Conservation (phyloP, 1,140 invertebrate genomes). For the Anagrus nilaparvatae region DNA sequence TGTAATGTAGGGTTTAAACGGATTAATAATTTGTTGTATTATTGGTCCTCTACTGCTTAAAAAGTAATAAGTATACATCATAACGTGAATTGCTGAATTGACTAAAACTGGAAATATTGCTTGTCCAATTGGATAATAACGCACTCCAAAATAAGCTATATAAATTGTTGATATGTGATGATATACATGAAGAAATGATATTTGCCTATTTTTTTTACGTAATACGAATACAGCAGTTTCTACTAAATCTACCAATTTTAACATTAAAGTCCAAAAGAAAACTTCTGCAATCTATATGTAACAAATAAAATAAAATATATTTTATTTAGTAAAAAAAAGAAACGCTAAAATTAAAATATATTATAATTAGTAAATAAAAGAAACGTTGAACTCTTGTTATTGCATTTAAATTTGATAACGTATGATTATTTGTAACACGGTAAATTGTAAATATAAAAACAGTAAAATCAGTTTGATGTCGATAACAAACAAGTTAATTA, state of each 20-base stretch:
- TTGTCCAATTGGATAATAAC: conserved; percentile 26
- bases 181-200: conserved; percentile 59
- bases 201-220: conserved; percentile 56
- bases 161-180: conserved; percentile 53
- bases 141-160: conserved; percentile 55
- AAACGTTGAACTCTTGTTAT: too few species aligned
- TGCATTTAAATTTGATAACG: too few species aligned
- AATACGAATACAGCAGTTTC: conserved; percentile 52
- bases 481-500: too few species aligned
- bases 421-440: too few species aligned
- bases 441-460: too few species aligned
- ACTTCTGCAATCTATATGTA: conserved; percentile 23
- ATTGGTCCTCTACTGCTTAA: conserved; percentile 26
- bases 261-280: conserved; percentile 31
- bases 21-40: conserved; percentile 21
- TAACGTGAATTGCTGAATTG: conserved; percentile 28
- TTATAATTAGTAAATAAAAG: too few species aligned
- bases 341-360: too few species aligned
- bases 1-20: conserved; percentile 23
- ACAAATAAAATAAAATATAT: too few species aligned
- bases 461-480: too few species aligned
- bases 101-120: conserved; percentile 22
- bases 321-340: too few species aligned
- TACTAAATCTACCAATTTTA: conserved; percentile 33
- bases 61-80: conserved; percentile 36